A percentile compares a stretch with the other conserved stretches of the same genome.
phyloP scores from a whole-genome alignment of 2,888 invertebrate genomes.

The Tenodera sinensis region DNA sequence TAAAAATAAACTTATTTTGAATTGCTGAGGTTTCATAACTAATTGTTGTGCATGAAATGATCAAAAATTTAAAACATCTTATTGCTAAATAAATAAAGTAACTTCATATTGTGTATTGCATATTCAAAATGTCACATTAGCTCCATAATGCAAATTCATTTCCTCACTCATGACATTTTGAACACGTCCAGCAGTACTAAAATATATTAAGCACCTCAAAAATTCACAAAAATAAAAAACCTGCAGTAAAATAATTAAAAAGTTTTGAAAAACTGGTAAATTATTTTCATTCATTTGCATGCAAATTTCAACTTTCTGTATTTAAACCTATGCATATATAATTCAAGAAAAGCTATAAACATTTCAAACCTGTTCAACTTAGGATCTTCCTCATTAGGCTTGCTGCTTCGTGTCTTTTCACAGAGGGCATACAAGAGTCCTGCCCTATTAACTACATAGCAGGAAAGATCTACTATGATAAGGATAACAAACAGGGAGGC shows the following conservation, averaged over 20 bases:
- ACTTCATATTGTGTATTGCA: not conserved
- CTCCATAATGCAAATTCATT: not conserved
- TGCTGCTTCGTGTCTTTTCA: conserved; percentile 52
- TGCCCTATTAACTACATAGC: conserved; percentile 64
- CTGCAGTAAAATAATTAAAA: not conserved
- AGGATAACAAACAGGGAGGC: conserved; percentile 72
- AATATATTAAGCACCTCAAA: not conserved
- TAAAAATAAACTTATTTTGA: too few relatives aligned
- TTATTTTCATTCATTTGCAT: not conserved
- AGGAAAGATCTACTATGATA: conserved; percentile 73
- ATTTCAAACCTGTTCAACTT: conserved; percentile 72
- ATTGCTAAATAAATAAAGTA: not conserved
- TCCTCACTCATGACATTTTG: not conserved
- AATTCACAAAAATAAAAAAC: not conserved
- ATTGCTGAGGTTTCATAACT: too few relatives aligned
- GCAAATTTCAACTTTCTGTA: not conserved
- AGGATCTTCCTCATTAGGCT: conserved; percentile 75
- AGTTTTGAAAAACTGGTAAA: not conserved
- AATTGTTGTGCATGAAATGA: too few relatives aligned
- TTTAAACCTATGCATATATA: not conserved
- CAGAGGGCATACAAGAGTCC: conserved; percentile 47
- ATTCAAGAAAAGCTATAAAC: not conserved
- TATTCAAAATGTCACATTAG: not conserved
- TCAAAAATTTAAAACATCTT: not conserved
- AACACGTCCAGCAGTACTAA: not conserved